phyloP scores from a whole-genome alignment of 2,797 vertebrate genomes.

The Limosa lapponica region DNA sequence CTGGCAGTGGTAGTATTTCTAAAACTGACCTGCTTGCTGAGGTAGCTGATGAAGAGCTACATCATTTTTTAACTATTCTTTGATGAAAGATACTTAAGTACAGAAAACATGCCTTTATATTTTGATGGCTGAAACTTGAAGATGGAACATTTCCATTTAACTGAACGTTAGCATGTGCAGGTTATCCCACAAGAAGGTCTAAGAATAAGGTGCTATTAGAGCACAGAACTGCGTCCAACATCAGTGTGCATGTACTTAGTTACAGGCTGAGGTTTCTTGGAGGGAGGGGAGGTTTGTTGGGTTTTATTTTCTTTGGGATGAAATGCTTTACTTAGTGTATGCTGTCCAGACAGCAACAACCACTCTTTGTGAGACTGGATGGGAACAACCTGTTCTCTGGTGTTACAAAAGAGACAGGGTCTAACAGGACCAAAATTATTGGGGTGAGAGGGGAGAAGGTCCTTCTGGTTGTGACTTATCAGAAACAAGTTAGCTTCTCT shows the following conservation, averaged over 20 bases:
- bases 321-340: background rate
- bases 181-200: background rate
- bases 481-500: background rate
- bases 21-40: background rate
- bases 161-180: background rate
- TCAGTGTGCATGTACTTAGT: accelerated
- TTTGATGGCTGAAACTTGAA: background rate
- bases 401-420: background rate
- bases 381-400: background rate
- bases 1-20: background rate
- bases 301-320: background rate
- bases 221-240: accelerated
- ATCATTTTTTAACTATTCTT: background rate
- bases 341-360: background rate
- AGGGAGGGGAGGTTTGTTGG: accelerated
- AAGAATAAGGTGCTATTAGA: background rate
- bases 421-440: background rate
- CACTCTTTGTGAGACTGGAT: no score
- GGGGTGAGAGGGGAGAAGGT: background rate
- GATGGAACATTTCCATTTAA: background rate
- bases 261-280: background rate
- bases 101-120: background rate
- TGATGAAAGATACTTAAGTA: background rate
- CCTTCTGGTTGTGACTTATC: background rate
- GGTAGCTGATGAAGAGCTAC: background rate